Percentiles rank a stretch among this genome's conserved stretches.
phyloP scores from a whole-genome alignment of 2,888 invertebrate species.

The Lasiommata megera region DNA sequence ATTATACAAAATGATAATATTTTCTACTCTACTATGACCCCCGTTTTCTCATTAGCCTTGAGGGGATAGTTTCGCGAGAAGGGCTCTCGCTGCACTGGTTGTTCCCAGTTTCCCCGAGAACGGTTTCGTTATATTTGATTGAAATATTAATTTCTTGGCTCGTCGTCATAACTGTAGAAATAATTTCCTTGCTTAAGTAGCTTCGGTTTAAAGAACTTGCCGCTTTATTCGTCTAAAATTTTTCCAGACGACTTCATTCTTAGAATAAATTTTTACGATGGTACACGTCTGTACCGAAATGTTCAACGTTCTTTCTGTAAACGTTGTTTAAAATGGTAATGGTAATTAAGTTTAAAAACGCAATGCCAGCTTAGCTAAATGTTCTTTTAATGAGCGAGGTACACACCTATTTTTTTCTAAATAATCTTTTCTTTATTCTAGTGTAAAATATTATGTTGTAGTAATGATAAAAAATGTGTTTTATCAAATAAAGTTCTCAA shows the following conservation, averaged over 20 bases:
- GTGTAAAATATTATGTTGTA: no score
- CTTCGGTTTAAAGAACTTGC: slow-evolving; percentile 30
- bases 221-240: slow-evolving; percentile 21
- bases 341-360: no score
- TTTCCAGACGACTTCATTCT: slow-evolving; percentile 9
- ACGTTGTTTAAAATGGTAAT: no score
- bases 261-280: neutral
- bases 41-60: slow-evolving; percentile 26
- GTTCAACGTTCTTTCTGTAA: no score
- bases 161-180: slow-evolving; percentile 40
- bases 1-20: slow-evolving; percentile 55
- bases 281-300: no score
- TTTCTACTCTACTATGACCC: slow-evolving; percentile 48
- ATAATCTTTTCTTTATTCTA: no score
- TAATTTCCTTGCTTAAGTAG: slow-evolving; percentile 35
- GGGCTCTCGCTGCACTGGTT: slow-evolving; percentile 46
- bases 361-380: no score
- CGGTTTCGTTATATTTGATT: slow-evolving; percentile 58
- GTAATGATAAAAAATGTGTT: no score
- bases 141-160: slow-evolving; percentile 65
- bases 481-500: no score
- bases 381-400: no score
- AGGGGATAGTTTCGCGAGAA: slow-evolving; percentile 28
- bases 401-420: no score
- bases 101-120: slow-evolving; percentile 45